Evolutionary conservation across 2,113 vertebrate species (phyloP).

Genomic region (Alligator mississippiensis): DNA sequence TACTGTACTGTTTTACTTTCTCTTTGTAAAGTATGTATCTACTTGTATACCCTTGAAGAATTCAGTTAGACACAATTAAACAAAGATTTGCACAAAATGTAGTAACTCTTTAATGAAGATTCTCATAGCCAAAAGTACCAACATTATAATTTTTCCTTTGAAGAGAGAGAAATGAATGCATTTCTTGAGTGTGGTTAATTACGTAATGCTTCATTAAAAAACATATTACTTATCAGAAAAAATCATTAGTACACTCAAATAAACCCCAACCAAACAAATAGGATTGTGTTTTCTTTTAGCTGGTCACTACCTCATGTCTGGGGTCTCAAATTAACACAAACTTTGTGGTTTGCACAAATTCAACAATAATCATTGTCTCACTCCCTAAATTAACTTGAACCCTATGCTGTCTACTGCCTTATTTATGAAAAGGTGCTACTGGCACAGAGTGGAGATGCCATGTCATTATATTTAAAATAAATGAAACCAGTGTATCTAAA

Average conservation of each 20-base stretch:
- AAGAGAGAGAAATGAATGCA: neutral
- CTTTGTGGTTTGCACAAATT: neutral
- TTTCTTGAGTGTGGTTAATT: slow-evolving; percentile 12
- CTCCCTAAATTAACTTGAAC: neutral
- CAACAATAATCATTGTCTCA: neutral
- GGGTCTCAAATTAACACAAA: neutral
- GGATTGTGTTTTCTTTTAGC: neutral
- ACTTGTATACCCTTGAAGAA: neutral
- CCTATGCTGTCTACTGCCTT: neutral
- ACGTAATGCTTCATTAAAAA: neutral
- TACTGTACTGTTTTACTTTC: neutral
- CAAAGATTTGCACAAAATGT: neutral
- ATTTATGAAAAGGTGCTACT: neutral
- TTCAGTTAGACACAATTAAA: slow-evolving; percentile 27
- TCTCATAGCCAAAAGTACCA: neutral
- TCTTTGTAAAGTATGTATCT: neutral
- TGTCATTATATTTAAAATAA: neutral
- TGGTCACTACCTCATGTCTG: neutral
- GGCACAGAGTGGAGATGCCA: neutral
- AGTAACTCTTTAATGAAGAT: slow-evolving; percentile 14
- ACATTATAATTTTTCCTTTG: neutral
- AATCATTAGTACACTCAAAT: neutral
- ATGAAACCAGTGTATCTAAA: neutral
- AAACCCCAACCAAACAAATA: neutral
- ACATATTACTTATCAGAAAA: neutral